Conservation (phyloP, 2,888 invertebrate species). For the Mactromeris polynyma region DNA sequence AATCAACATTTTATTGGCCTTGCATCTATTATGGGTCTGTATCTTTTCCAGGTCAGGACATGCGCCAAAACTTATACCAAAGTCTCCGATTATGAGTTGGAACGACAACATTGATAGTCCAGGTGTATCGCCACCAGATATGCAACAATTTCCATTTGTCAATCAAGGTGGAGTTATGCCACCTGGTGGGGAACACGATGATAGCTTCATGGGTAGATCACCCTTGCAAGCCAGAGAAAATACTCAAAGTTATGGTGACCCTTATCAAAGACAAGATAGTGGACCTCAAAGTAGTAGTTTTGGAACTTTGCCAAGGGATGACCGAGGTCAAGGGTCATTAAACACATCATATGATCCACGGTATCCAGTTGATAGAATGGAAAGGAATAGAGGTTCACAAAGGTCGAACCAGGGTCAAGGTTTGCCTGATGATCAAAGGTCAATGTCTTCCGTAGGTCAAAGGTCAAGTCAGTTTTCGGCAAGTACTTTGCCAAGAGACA, state of each 20-base stretch:
- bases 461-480: slow-evolving; percentile 54
- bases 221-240: slow-evolving; percentile 58
- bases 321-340: slow-evolving; percentile 46
- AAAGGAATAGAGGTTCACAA: slow-evolving; percentile 53
- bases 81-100: slow-evolving; percentile 77
- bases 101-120: slow-evolving; percentile 72
- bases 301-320: slow-evolving; percentile 57
- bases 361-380: slow-evolving; percentile 44
- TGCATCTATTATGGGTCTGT: background rate
- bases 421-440: slow-evolving; percentile 62
- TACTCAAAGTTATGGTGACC: slow-evolving; percentile 53
- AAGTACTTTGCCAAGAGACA: slow-evolving; percentile 62
- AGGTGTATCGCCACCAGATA: slow-evolving; percentile 63
- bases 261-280: slow-evolving; percentile 37
- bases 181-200: slow-evolving; percentile 5
- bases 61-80: slow-evolving; percentile 73
- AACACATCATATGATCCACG: slow-evolving; percentile 51
- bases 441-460: slow-evolving; percentile 57
- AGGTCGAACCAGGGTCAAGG: slow-evolving; percentile 60
- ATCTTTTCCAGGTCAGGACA: slow-evolving; percentile 46
- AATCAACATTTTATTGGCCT: background rate
- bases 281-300: slow-evolving; percentile 41
- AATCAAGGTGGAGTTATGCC: slow-evolving; percentile 28
- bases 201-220: slow-evolving; percentile 53
- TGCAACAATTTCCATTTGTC: slow-evolving; percentile 62